Evolutionary conservation across 2,797 vertebrate species (phyloP).

Genomic region (Ambastaia sidthimunki): DNA sequence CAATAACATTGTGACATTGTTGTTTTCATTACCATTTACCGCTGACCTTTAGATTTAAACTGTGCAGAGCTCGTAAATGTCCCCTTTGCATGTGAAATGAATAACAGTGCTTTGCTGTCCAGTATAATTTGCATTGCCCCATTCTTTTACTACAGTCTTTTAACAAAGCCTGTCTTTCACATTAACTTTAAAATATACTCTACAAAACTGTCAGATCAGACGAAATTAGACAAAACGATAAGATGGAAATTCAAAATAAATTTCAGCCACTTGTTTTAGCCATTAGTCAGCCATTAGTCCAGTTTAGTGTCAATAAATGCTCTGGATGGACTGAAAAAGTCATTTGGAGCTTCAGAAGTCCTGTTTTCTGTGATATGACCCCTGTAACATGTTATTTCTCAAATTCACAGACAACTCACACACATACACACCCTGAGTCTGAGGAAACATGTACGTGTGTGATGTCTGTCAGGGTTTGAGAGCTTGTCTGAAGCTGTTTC

Average conservation of each 20-base stretch:
- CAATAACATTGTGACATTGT: too few relatives aligned
- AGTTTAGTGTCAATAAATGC: too few relatives aligned
- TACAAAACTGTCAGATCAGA: too few relatives aligned
- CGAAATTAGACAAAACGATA: too few relatives aligned
- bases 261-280: too few relatives aligned
- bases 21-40: too few relatives aligned
- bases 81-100: neutral
- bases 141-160: too few relatives aligned
- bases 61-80: neutral
- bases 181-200: too few relatives aligned
- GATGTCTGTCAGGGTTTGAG: neutral
- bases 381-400: neutral
- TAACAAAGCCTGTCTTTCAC: neutral
- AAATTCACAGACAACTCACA: conserved; percentile 5
- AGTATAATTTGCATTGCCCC: neutral
- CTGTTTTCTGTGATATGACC: neutral
- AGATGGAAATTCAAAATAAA: too few relatives aligned
- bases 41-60: neutral
- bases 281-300: too few relatives aligned
- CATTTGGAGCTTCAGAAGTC: too few relatives aligned
- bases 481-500: conserved; percentile 18
- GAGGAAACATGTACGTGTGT: conserved; percentile 1
- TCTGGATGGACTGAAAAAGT: too few relatives aligned
- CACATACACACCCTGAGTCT: conserved; percentile 12
- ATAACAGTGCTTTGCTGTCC: neutral